Conservation (phyloP, 2,888 invertebrate species). For the Cephus spinipes region DNA sequence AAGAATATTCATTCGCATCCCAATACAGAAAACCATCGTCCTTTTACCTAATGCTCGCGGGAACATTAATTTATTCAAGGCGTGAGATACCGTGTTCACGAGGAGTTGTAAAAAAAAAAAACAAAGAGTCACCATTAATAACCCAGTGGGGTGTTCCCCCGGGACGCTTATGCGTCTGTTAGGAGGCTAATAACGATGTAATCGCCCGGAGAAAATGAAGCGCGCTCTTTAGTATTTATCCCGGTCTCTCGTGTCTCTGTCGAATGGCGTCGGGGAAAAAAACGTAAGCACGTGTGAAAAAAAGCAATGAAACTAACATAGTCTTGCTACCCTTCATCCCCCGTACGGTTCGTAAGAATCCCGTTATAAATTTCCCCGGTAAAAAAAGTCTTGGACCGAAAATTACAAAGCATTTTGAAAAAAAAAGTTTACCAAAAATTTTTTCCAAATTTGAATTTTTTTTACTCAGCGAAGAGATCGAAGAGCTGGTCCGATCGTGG, state of each 20-base stretch:
- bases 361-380: background rate
- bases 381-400: rapidly evolving
- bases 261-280: background rate
- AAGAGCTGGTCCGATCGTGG: background rate
- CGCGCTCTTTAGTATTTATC: constrained; percentile 14
- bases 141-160: constrained; percentile 56
- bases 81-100: constrained; percentile 41
- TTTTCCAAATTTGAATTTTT: background rate
- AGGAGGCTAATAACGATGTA: constrained; percentile 58
- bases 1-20: constrained; percentile 39
- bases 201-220: constrained; percentile 45
- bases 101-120: constrained; percentile 39
- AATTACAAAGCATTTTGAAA: background rate
- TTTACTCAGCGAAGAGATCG: background rate
- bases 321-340: constrained; percentile 2
- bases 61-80: constrained; percentile 49
- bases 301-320: constrained; percentile 19
- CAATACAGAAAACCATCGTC: constrained; percentile 38
- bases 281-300: background rate
- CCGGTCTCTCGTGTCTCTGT: background rate
- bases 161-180: constrained; percentile 54
- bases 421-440: too few species aligned
- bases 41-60: constrained; percentile 34
- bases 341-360: background rate
- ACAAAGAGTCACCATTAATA: constrained; percentile 57